Evolutionary conservation across 2,888 invertebrate species (phyloP).

Genomic region (Athrips mouffetella): DNA sequence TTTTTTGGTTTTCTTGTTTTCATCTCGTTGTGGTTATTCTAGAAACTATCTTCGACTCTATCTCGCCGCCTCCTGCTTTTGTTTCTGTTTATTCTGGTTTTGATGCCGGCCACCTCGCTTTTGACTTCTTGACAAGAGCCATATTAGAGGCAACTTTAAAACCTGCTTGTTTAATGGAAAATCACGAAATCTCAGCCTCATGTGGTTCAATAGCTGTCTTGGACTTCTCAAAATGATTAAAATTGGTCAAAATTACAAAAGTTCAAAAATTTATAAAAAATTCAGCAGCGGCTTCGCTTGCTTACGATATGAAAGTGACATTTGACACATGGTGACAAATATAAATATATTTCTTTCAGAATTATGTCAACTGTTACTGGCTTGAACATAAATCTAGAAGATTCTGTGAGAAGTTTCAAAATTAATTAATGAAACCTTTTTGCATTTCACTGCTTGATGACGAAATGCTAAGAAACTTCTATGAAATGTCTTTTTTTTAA

Average conservation of each 20-base stretch:
- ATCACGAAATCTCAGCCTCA: constrained; percentile 1
- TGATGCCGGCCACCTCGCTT: constrained; percentile 8
- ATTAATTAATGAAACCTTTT: no score
- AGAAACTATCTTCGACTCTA: background rate
- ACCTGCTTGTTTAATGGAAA: constrained; percentile 14
- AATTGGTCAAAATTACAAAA: constrained; percentile 6
- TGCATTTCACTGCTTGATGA: no score
- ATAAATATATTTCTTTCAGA: no score
- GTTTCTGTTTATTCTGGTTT: background rate
- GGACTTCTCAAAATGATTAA: constrained; percentile 4
- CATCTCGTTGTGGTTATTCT: background rate
- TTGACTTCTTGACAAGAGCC: constrained; percentile 13
- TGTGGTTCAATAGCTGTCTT: background rate
- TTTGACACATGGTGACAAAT: background rate
- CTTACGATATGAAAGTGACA: constrained; percentile 4
- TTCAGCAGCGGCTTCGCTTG: background rate
- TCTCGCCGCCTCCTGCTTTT: background rate
- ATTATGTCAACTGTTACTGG: no score
- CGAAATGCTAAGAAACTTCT: no score
- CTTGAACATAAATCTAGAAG: no score
- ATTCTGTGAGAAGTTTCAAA: no score
- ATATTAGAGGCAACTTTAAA: constrained; percentile 14
- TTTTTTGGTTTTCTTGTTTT: constrained; percentile 1
- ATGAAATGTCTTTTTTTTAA: no score
- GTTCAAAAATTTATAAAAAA: constrained; percentile 6